Base-by-base conservation (phyloP, 1,140 invertebrate genomes). In the Leptestheria dahalacensis region DNA sequence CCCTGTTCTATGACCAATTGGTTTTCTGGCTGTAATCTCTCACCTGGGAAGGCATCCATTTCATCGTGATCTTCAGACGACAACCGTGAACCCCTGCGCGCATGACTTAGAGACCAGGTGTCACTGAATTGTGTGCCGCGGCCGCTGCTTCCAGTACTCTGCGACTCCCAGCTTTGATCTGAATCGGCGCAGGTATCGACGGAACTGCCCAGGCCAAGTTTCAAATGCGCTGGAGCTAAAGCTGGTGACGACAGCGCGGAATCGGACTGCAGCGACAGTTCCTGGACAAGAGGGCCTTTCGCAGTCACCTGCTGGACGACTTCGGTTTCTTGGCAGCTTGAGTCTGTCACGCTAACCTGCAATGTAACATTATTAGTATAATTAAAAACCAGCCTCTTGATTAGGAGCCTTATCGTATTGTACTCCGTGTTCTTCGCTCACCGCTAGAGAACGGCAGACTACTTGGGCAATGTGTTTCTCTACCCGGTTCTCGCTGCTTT, bases 131-230 rank as follows among this genome's bases (percentile, higher is more conserved):
- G 53, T 21, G 53, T 55, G 12, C 53, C 53, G 21, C 53, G 23
- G 20, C 53, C 53, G 33, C 53, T 55, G 26, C 26, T 29, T 55
- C 53, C 53, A 20, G 53, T 55, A 20, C 26, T 29, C n/a, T 55
- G 53, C 28, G 53, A 55, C 26, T 55, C 53, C 53, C 53, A 55
- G 53, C 53, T 55, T 20, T 55, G 53, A 55, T 55, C 53, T 28
- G 53, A 55, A 29, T 55, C 53, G 53, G 33, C 33, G 18, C 20
- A 25, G 33, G 25, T 29, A 33, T 55, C 53, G 25, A 55, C 33
- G 26, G 33, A 55, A 26, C 26, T 20, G 33, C 21, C 33, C 11
- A 28, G 26, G 23, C 53, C 9, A 52, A n/a, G n/a, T 33, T 55
- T 41, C 6, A 6, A 9, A 9, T 41, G 33, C 33, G 6, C 6